Evolutionary conservation across 2,797 vertebrate genomes (phyloP).

Genomic region (Spinus olivaceus): DNA sequence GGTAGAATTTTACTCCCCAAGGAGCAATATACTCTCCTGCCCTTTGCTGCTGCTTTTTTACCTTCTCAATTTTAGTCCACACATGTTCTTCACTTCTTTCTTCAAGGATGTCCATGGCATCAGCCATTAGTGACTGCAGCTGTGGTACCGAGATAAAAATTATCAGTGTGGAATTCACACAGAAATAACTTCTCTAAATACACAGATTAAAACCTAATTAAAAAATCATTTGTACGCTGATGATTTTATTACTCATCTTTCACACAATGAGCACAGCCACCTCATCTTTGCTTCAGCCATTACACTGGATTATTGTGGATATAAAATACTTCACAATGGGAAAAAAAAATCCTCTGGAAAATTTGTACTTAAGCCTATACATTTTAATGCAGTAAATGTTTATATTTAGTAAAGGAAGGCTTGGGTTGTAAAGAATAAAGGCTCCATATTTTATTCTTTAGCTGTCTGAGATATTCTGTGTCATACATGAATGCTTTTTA

Average conservation of each 20-base stretch:
- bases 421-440: slow-evolving; percentile 63
- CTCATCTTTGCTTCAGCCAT: slow-evolving; percentile 64
- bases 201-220: slow-evolving; percentile 88
- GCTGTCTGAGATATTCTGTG: slow-evolving; percentile 63
- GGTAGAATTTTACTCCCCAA: slow-evolving; percentile 30
- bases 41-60: slow-evolving; percentile 67
- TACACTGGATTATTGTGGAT: slow-evolving; percentile 49
- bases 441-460: slow-evolving; percentile 50
- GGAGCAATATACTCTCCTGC: background rate
- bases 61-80: slow-evolving; percentile 81
- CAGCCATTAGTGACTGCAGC: slow-evolving; percentile 85
- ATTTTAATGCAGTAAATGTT: slow-evolving; percentile 61
- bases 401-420: slow-evolving; percentile 62
- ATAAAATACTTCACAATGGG: slow-evolving; percentile 57
- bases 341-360: slow-evolving; percentile 61
- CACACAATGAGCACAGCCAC: slow-evolving; percentile 71
- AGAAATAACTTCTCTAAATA: slow-evolving; percentile 83
- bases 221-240: slow-evolving; percentile 88
- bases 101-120: slow-evolving; percentile 84
- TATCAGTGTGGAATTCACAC: slow-evolving; percentile 80
- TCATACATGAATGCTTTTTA: slow-evolving; percentile 56
- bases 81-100: slow-evolving; percentile 71
- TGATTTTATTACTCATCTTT: slow-evolving; percentile 86
- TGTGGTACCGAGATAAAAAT: slow-evolving; percentile 84
- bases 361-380: slow-evolving; percentile 53